phyloP scores from a whole-genome alignment of 2,113 vertebrate genomes.

The Psittacula cyanocephala region DNA sequence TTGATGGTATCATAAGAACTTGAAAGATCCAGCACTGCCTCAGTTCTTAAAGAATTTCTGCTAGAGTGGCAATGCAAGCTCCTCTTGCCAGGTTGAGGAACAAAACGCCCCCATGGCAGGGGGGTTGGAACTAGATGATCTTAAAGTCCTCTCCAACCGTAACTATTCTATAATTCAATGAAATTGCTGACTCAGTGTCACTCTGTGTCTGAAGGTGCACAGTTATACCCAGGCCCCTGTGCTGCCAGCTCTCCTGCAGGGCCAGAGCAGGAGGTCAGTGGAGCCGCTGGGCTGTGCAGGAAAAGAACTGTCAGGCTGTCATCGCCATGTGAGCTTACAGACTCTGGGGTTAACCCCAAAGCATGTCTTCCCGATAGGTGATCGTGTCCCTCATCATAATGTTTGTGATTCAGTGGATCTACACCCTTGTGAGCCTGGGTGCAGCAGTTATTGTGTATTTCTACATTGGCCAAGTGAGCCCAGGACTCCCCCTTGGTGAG shows the following conservation, averaged over 20 bases:
- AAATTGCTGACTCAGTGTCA: neutral
- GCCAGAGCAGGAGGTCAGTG: neutral
- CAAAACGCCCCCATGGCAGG: neutral
- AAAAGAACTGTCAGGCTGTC: neutral
- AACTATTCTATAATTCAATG: neutral
- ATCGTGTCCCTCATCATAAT: constrained; percentile 86
- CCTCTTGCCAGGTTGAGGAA: neutral
- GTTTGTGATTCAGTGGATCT: constrained; percentile 97
- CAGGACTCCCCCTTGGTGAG: constrained; percentile 89
- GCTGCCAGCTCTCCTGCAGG: neutral
- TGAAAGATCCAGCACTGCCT: neutral
- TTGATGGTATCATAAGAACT: neutral
- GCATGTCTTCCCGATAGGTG: constrained; percentile 69
- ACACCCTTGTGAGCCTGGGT: constrained; percentile 85
- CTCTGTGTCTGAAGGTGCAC: neutral
- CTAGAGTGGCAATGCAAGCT: neutral
- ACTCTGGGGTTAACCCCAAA: neutral
- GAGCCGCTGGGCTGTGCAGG: neutral
- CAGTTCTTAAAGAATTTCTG: neutral
- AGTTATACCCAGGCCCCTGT: neutral
- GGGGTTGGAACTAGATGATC: too few relatives aligned
- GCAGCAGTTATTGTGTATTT: constrained; percentile 85
- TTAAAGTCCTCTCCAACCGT: neutral
- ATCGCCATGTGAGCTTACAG: fast-evolving
- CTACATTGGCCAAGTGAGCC: constrained; percentile 91